A percentile compares a stretch with the other conserved stretches of the same genome.
Conservation (phyloP, 2,113 vertebrate species). For the Galbula dea region DNA sequence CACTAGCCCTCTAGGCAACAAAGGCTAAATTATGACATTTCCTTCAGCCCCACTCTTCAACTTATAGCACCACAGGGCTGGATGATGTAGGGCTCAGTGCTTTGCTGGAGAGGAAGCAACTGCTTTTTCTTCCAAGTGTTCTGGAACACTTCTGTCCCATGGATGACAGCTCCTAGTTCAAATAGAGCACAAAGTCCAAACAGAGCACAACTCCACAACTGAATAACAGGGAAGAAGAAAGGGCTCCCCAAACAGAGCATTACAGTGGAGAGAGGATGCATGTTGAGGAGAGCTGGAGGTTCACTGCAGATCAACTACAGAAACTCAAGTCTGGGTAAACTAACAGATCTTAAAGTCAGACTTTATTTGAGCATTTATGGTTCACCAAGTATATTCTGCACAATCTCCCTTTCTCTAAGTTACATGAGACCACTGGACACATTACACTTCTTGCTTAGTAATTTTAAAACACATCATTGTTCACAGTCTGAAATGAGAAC, state of each 20-base stretch:
- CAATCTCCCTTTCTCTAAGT: background rate
- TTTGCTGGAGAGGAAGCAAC: background rate
- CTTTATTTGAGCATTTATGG: background rate
- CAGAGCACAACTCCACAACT: background rate
- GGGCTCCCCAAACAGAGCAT: background rate
- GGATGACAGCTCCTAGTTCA: background rate
- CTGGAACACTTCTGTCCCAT: background rate
- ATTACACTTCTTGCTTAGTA: background rate
- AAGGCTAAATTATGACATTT: background rate
- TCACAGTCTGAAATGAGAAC: background rate
- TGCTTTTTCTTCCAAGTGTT: background rate
- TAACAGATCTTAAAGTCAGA: background rate
- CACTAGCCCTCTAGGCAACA: background rate
- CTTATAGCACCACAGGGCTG: background rate
- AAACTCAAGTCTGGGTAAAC: background rate
- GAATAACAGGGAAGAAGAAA: background rate
- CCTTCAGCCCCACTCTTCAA: background rate
- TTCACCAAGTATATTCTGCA: background rate
- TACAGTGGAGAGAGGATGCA: background rate
- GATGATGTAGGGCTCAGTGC: background rate
- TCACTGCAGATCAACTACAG: background rate
- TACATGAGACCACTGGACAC: background rate
- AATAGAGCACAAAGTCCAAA: background rate
- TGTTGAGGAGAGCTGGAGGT: background rate
- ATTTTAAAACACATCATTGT: background rate